Conservation (phyloP, 2,888 invertebrate species). For the Rhynchonema sp. region DNA sequence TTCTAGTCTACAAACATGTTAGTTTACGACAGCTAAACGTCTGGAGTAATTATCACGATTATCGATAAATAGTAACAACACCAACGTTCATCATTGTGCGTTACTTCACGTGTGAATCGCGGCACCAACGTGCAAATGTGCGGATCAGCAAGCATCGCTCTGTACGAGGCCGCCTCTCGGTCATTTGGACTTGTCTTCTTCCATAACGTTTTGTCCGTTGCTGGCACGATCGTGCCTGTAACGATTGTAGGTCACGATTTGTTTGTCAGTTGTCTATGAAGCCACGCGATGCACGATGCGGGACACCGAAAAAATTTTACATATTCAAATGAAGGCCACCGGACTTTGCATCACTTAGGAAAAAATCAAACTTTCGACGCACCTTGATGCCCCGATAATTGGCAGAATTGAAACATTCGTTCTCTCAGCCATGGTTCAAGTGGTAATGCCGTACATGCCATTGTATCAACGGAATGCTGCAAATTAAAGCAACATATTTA, state of each 20-base stretch:
- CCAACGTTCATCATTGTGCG: constrained; percentile 33
- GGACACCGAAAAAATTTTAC: not conserved
- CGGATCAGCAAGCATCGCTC: constrained; percentile 26
- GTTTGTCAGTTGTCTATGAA: not conserved
- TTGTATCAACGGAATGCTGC: constrained; percentile 24
- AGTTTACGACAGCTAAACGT: not conserved
- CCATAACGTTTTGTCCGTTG: constrained; percentile 25
- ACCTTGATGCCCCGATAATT: constrained; percentile 24
- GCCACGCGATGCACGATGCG: too few relatives aligned
- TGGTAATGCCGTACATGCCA: constrained; percentile 25
- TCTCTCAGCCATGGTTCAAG: constrained; percentile 26
- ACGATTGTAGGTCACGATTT: not conserved
- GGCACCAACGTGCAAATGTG: constrained; percentile 27
- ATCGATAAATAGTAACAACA: not conserved
- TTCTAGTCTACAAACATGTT: too few relatives aligned
- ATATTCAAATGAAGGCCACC: too few relatives aligned
- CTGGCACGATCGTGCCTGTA: constrained; percentile 23
- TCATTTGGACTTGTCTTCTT: constrained; percentile 29
- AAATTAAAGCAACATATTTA: constrained; percentile 10
- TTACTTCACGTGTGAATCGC: constrained; percentile 27
- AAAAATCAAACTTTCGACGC: not conserved
- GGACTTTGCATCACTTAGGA: too few relatives aligned
- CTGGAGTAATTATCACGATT: not conserved
- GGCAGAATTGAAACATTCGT: constrained; percentile 23
- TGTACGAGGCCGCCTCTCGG: constrained; percentile 32